Conservation (phyloP, 2,797 vertebrate species). For the Gallinago solitaria region DNA sequence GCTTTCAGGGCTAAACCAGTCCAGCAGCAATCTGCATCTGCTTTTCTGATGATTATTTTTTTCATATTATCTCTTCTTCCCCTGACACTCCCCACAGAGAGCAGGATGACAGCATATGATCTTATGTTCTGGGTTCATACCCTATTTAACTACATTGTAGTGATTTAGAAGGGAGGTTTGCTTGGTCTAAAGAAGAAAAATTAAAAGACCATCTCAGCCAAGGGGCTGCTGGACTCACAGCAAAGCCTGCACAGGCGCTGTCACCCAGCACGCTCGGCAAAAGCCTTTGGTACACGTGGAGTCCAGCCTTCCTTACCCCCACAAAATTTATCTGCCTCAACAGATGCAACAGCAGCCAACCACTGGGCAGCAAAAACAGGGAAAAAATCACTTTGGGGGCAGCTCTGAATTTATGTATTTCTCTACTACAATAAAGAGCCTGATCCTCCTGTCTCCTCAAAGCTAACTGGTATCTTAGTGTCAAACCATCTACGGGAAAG, state of each 20-base stretch:
- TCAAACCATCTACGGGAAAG: background rate
- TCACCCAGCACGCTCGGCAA: fast-evolving
- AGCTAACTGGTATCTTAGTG: fast-evolving
- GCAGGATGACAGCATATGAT: background rate
- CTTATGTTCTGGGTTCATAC: background rate
- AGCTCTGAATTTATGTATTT: background rate
- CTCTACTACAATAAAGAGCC: background rate
- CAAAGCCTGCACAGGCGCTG: background rate
- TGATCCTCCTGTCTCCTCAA: background rate
- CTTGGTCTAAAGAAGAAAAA: background rate
- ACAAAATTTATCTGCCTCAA: background rate
- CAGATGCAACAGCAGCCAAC: background rate
- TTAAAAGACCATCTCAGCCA: background rate
- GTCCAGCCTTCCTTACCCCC: background rate
- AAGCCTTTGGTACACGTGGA: fast-evolving
- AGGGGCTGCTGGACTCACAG: background rate
- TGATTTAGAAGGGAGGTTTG: background rate
- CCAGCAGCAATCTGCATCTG: background rate
- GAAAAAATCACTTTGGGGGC: background rate
- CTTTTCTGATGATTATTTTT: background rate
- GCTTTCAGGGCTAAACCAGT: background rate
- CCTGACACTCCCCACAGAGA: background rate
- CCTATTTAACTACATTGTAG: background rate
- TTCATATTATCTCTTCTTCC: background rate
- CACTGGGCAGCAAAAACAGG: background rate